Conservation (phyloP, 2,797 vertebrate species). For the Malurus splendens region DNA sequence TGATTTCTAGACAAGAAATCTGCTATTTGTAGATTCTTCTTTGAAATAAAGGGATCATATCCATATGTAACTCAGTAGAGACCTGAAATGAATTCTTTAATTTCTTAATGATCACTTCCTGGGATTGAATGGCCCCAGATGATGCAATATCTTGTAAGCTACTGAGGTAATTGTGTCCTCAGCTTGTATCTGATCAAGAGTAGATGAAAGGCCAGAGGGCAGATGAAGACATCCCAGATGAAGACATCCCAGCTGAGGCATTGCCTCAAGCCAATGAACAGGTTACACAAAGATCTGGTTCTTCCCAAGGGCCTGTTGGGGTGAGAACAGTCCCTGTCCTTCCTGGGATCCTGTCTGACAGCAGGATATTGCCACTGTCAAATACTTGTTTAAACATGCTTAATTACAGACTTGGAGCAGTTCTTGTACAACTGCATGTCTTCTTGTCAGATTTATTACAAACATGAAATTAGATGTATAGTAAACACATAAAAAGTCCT, state of each 20-base stretch:
- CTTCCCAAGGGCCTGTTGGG: neutral
- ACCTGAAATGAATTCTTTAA: neutral
- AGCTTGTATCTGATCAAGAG: neutral
- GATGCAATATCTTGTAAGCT: constrained; percentile 5
- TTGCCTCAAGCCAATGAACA: neutral
- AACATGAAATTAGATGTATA: neutral
- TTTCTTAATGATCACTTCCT: neutral
- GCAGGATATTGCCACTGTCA: neutral
- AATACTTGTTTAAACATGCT: neutral
- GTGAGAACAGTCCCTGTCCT: neutral
- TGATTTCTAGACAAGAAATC: neutral
- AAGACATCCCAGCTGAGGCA: neutral
- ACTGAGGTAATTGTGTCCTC: neutral
- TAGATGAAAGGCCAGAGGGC: neutral
- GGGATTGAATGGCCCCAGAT: neutral
- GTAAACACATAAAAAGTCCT: neutral
- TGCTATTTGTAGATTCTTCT: neutral
- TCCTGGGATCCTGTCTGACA: neutral
- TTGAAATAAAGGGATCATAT: neutral
- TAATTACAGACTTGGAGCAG: neutral
- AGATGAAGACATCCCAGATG: neutral
- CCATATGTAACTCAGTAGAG: neutral
- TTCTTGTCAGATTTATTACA: neutral
- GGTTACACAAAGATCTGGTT: neutral
- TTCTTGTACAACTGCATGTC: neutral